phyloP scores from a whole-genome alignment of 2,888 invertebrate species.

The Ypsolopha sequella region DNA sequence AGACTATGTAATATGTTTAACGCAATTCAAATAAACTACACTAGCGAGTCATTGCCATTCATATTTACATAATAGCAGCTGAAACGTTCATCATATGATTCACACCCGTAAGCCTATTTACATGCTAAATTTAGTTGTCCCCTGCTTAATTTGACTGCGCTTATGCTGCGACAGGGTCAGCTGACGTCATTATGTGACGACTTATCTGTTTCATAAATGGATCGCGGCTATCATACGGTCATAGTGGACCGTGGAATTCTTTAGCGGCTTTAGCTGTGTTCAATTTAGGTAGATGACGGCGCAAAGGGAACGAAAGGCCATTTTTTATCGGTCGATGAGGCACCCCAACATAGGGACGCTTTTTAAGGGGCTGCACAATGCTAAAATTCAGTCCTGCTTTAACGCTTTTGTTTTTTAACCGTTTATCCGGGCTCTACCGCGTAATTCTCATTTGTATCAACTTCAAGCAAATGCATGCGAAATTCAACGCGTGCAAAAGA shows the following conservation, averaged over 20 bases:
- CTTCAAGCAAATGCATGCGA: too few species aligned
- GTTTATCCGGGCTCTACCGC: too few species aligned
- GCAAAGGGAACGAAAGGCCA: background rate
- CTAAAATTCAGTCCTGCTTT: too few species aligned
- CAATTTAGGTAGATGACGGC: background rate
- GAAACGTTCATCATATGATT: constrained; percentile 36
- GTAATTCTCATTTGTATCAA: too few species aligned
- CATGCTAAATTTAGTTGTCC: constrained; percentile 37
- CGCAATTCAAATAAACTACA: too few species aligned
- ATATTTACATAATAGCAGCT: constrained; percentile 33
- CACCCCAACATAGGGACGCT: background rate
- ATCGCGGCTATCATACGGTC: constrained; percentile 26
- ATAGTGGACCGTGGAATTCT: background rate
- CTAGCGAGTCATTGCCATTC: constrained; percentile 9
- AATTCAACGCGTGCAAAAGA: too few species aligned
- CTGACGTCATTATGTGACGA: background rate
- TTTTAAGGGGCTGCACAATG: too few species aligned
- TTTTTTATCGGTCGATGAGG: background rate
- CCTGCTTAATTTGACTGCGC: background rate
- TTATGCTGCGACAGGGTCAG: background rate
- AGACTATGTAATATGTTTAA: too few species aligned
- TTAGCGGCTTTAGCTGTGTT: background rate
- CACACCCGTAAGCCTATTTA: constrained; percentile 43
- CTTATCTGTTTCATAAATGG: constrained; percentile 26
- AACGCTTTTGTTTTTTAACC: too few species aligned